Evolutionary conservation across 2,888 invertebrate genomes (phyloP), one percentile per base, ranked within the genome.

Genomic region (Melipona bicolor): DNA sequence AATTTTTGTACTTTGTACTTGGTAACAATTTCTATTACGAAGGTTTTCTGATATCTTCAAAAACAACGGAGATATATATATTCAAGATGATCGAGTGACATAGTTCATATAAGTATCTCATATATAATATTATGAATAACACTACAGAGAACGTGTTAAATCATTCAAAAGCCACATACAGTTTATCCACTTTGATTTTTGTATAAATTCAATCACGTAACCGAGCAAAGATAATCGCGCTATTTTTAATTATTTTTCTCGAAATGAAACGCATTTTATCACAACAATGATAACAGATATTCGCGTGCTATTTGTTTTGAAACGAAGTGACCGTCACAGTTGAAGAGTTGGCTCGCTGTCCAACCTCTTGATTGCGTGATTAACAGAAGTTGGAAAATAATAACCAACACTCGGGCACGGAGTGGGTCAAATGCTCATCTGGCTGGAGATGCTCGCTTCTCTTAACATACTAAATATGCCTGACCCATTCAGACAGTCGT

Each of bases 401-500:
- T 27, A 32, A 50, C 19, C 19, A 1, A n/a, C 36, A 62, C 19
- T 3, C 43, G 54, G 50, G 52, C 71, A 73, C 79, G 82, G 70
- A 61, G 61, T 86, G 79, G 88, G 85, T 85, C 88, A 82, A 21
- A 61, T 11, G 9, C 43, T 43, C n/a, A 52, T 52, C 65, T 59
- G 54, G 49, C 56, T 61, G 24, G 24, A 64, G 56, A 62, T 64
- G 67, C 59, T 65, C 50, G 59, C 19, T 65, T 82, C 54, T 81
- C 67, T 43, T 43, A 9, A 36, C 64, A 59, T 75, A 19, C 24
- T 27, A 61, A 19, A 13, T 65, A 43, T 11, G 43, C 43, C 72
- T 79, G 83, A 79, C 77, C 77, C 84, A 79, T 88, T 81, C 61
- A 75, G 80, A 64, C 27, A 59, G 65, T 77, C 82, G 80, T 81